Percentiles rank a stretch among this genome's conserved stretches.
These are phyloP conservation scores for Mya arenaria DNA, from an alignment of 1,140 invertebrate genomes.

Conservation along the genomic window DNA sequence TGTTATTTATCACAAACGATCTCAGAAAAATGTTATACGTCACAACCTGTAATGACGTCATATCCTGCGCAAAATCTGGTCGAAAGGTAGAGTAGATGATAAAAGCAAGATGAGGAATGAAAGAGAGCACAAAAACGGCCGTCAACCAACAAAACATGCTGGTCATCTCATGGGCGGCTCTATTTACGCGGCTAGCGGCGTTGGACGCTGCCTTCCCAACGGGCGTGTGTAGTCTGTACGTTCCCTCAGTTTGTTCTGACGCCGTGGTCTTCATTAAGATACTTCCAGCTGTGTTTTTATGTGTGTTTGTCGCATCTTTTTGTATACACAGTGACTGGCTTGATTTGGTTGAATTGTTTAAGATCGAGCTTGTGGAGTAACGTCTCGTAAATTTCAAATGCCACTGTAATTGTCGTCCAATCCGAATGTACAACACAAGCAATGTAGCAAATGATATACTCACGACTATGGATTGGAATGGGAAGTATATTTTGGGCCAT, in stretches of 20 bases:
- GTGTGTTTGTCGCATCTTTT: not conserved
- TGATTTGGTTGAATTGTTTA: not conserved
- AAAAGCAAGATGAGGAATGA: conserved; percentile 63
- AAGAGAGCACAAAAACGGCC: conserved; percentile 63
- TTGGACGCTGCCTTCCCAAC: not conserved
- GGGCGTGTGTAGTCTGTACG: not conserved
- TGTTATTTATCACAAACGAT: conserved; percentile 70
- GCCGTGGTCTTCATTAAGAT: not conserved
- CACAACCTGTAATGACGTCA: conserved; percentile 12
- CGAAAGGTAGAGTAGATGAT: conserved; percentile 49
- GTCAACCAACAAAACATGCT: conserved; percentile 65
- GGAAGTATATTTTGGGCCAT: not conserved
- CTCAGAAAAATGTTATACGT: conserved; percentile 58
- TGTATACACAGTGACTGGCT: too few relatives aligned
- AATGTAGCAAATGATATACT: not conserved
- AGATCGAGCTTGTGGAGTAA: not conserved
- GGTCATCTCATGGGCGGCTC: conserved; percentile 29
- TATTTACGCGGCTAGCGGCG: not conserved
- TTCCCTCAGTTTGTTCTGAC: not conserved
- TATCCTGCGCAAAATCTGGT: conserved; percentile 33
- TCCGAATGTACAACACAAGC: not conserved
- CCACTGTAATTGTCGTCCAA: not conserved
- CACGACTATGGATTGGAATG: not conserved
- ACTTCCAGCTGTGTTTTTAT: not conserved
- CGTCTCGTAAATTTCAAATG: not conserved